These are phyloP conservation scores for Drosophila ogumai DNA, from an alignment of 1,140 invertebrate species.

Conservation along the genomic window DNA sequence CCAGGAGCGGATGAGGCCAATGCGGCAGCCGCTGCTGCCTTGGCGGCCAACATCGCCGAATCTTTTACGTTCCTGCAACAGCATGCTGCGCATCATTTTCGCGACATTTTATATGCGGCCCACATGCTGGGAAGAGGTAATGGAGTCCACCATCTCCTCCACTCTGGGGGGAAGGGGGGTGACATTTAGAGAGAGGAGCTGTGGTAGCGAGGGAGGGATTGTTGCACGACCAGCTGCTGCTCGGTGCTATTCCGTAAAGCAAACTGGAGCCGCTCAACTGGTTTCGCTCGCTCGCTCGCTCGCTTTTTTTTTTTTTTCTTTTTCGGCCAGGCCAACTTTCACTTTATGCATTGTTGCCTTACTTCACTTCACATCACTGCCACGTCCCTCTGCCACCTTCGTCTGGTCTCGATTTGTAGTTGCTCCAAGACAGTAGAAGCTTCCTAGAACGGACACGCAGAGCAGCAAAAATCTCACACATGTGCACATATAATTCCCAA, in stretches of 20 bases:
- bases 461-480: neutral
- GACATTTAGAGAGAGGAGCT: neutral
- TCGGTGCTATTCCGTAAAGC: slow-evolving; percentile 20
- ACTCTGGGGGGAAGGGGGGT: neutral
- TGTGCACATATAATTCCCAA: too few species aligned
- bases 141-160: slow-evolving; percentile 11
- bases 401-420: slow-evolving; percentile 4
- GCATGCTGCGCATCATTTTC: slow-evolving; percentile 84
- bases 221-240: slow-evolving; percentile 74
- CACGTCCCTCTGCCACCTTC: neutral
- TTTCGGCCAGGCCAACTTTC: slow-evolving; percentile 74
- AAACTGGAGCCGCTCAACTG: slow-evolving; percentile 66
- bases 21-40: slow-evolving; percentile 66
- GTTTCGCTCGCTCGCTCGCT: slow-evolving; percentile 47
- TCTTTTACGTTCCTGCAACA: slow-evolving; percentile 81
- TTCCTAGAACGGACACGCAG: neutral
- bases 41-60: slow-evolving; percentile 80
- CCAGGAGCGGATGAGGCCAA: slow-evolving; percentile 35
- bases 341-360: slow-evolving; percentile 76
- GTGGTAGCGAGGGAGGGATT: slow-evolving; percentile 27
- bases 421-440: neutral
- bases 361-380: slow-evolving; percentile 49
- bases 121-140: slow-evolving; percentile 84
- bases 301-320: slow-evolving; percentile 5
- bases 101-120: slow-evolving; percentile 84